Conservation (phyloP, 1,140 invertebrate genomes). For the Scaptomyza montana region DNA sequence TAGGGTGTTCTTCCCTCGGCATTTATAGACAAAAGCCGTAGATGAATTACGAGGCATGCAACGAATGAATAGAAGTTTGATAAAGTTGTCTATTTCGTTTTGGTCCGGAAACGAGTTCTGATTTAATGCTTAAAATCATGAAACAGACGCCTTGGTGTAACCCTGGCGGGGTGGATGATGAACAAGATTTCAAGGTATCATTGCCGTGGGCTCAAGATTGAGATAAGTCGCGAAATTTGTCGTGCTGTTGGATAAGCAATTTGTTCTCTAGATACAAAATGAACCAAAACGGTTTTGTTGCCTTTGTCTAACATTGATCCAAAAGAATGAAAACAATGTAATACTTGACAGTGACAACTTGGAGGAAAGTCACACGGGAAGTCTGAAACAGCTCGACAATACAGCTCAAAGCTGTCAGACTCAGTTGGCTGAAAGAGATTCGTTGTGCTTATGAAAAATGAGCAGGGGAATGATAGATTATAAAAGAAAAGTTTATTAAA, state of each 20-base stretch:
- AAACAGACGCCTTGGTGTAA: constrained; percentile 24
- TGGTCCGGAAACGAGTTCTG: constrained; percentile 19
- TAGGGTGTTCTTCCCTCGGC: not conserved
- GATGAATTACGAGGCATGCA: constrained; percentile 65
- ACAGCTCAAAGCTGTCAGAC: constrained; percentile 22
- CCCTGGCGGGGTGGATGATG: no score
- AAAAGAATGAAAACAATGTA: constrained; percentile 5
- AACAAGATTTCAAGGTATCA: constrained; percentile 24
- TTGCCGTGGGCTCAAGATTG: constrained; percentile 48
- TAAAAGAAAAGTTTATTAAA: not conserved
- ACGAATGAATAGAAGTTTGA: constrained; percentile 56
- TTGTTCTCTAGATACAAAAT: constrained; percentile 36
- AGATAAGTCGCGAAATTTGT: constrained; percentile 70
- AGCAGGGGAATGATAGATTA: not conserved
- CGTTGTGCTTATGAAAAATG: constrained; percentile 5
- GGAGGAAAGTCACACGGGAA: constrained; percentile 20
- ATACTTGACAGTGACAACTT: constrained; percentile 35
- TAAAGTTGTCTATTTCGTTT: constrained; percentile 54
- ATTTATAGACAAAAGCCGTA: constrained; percentile 57
- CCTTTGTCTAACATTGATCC: constrained; percentile 42
- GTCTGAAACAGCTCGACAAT: constrained; percentile 33
- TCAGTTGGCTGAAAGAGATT: constrained; percentile 50
- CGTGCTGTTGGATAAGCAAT: constrained; percentile 51
- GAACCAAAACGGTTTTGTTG: constrained; percentile 29
- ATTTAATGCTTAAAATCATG: constrained; percentile 64